Evolutionary conservation across 53 echinoderm and acorn worm species (phyloP).

Genomic region (Paracentrotus lividus): DNA sequence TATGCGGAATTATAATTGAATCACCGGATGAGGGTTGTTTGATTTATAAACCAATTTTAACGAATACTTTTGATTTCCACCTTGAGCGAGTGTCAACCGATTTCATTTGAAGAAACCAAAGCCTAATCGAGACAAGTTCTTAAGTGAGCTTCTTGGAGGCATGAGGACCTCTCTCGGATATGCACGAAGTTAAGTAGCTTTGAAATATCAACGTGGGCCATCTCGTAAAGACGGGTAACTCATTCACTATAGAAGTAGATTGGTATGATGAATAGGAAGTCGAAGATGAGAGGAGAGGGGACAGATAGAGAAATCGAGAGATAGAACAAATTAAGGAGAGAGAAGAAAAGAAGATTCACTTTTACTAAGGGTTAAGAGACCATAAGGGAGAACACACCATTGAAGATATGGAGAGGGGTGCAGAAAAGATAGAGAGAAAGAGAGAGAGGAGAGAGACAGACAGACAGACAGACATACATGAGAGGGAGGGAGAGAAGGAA

Average conservation of each 20-base stretch:
- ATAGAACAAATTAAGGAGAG: too few species aligned
- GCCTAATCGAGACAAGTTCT: constrained; percentile 19
- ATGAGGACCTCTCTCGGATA: constrained; percentile 26
- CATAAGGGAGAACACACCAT: not conserved
- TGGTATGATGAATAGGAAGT: too few species aligned
- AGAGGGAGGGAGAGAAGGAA: not conserved
- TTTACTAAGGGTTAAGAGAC: too few species aligned
- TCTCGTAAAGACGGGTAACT: constrained; percentile 16
- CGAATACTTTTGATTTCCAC: not conserved
- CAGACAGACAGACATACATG: not conserved
- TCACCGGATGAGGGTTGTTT: not conserved
- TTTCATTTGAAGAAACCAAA: not conserved
- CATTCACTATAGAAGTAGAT: too few species aligned
- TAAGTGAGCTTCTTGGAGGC: not conserved
- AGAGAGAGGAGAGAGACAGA: not conserved
- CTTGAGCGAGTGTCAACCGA: not conserved
- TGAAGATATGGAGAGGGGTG: not conserved
- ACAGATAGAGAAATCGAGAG: not conserved
- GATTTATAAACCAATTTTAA: constrained; percentile 1
- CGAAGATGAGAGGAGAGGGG: not conserved
- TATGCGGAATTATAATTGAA: not conserved
- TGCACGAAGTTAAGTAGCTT: constrained; percentile 35
- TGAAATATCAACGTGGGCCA: constrained; percentile 21
- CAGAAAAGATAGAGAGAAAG: not conserved
- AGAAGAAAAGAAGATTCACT: not conserved